phyloP scores from a whole-genome alignment of 2,888 invertebrate species.

The Hyles lineata region DNA sequence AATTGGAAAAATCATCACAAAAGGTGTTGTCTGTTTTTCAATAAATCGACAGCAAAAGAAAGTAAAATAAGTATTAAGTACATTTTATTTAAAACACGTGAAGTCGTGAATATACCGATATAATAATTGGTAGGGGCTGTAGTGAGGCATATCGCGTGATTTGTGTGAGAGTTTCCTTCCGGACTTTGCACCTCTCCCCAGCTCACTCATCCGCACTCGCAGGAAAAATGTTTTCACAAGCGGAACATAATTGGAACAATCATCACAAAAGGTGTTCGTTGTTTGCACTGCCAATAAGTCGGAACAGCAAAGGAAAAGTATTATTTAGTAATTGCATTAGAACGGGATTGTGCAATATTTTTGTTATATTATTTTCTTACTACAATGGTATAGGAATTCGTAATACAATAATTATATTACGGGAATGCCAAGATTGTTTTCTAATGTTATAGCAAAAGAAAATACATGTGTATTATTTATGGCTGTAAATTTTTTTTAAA shows the following conservation, averaged over 20 bases:
- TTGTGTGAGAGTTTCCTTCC: constrained; percentile 36
- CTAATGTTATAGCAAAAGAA: too few relatives aligned
- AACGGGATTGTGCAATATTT: not conserved
- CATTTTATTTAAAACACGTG: too few relatives aligned
- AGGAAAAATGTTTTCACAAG: constrained; percentile 30
- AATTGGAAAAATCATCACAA: constrained; percentile 28
- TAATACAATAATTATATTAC: too few relatives aligned
- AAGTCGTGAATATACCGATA: not conserved
- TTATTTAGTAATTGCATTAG: not conserved
- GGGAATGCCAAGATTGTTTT: too few relatives aligned
- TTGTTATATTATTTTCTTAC: not conserved
- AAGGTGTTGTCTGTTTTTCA: constrained; percentile 12
- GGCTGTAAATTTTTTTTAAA: too few relatives aligned
- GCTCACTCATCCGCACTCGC: constrained; percentile 13
- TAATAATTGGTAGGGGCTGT: not conserved
- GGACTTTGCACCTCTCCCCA: constrained; percentile 25
- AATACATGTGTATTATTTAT: too few relatives aligned
- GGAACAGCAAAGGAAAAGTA: not conserved
- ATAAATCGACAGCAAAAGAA: not conserved
- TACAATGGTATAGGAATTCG: too few relatives aligned
- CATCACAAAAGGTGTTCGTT: constrained; percentile 15
- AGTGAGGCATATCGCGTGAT: constrained; percentile 33
- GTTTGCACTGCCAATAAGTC: constrained; percentile 30
- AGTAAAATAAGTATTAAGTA: not conserved
- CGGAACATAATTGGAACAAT: constrained; percentile 29